Percentiles rank a stretch among this genome's conserved stretches.
Evolutionary conservation across 2,888 invertebrate genomes (phyloP).

Genomic region (Diadromus collaris): DNA sequence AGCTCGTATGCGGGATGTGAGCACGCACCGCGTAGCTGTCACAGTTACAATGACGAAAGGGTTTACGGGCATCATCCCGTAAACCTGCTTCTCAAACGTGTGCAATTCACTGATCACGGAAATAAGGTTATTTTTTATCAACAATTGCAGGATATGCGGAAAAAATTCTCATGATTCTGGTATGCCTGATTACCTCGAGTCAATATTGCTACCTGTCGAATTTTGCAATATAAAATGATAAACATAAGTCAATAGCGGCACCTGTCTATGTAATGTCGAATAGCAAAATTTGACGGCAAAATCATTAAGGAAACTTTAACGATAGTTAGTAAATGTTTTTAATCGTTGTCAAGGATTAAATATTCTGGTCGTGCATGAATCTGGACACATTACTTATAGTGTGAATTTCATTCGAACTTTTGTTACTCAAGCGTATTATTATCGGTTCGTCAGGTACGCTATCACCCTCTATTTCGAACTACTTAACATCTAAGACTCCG

Average conservation of each 20-base stretch:
- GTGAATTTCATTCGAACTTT: background rate
- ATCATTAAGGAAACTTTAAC: background rate
- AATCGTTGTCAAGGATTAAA: background rate
- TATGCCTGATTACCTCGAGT: background rate
- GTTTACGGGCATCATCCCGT: constrained; percentile 15
- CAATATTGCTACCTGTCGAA: background rate
- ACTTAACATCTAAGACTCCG: constrained; percentile 84
- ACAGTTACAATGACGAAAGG: constrained; percentile 25
- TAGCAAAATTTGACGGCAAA: background rate
- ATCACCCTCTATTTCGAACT: constrained; percentile 19
- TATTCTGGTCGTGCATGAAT: background rate
- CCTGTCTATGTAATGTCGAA: background rate
- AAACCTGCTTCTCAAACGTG: background rate
- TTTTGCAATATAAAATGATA: background rate
- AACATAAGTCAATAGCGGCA: background rate
- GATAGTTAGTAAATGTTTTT: background rate
- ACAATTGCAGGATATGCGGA: background rate
- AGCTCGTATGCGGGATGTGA: constrained; percentile 79
- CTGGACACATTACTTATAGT: background rate
- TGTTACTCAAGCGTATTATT: constrained; percentile 2
- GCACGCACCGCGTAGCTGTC: constrained; percentile 73
- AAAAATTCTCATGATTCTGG: background rate
- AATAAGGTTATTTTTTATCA: background rate
- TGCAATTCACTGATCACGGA: background rate
- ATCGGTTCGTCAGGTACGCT: background rate